These are phyloP conservation scores for Acipenser oxyrinchus DNA, from an alignment of 2,797 vertebrate genomes.

Conservation along the genomic window DNA sequence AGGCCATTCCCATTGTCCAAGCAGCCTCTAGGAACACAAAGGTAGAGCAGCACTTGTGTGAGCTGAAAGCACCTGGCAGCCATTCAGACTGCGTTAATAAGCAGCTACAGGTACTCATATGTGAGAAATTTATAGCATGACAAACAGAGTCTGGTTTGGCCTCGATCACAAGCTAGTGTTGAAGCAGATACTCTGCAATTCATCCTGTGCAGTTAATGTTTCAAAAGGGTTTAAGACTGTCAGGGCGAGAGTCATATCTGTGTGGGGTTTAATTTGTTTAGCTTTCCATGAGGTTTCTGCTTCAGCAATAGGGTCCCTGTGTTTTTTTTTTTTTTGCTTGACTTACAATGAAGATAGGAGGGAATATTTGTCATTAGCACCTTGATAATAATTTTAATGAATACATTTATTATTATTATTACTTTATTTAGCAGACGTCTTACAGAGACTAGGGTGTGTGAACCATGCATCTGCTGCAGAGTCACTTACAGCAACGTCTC, in stretches of 20 bases:
- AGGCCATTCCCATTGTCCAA: conserved; percentile 36
- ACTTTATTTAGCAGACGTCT: no score
- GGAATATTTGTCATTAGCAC: no score
- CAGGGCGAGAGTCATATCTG: conserved; percentile 43
- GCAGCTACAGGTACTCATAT: conserved; percentile 26
- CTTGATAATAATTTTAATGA: no score
- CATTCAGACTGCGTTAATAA: conserved; percentile 39
- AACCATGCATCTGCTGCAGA: no score
- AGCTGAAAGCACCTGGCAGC: background rate
- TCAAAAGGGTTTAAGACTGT: conserved; percentile 70
- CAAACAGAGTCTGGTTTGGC: conserved; percentile 41
- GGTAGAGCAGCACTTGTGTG: background rate
- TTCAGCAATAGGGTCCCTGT: no score
- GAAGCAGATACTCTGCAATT: conserved; percentile 35
- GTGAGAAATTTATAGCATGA: conserved; percentile 24
- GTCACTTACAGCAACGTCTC: no score
- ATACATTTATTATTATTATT: no score
- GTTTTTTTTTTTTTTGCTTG: no score
- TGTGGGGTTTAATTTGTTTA: conserved; percentile 10
- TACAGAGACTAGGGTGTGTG: no score
- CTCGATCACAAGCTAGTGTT: conserved; percentile 38
- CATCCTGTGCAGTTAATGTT: conserved; percentile 53
- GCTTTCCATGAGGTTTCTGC: no score
- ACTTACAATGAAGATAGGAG: no score
- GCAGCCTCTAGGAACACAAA: conserved; percentile 40